A percentile compares a stretch with the other conserved stretches of the same genome.
phyloP scores from a whole-genome alignment of 2,888 invertebrate genomes.

The Archaeoteleia sp. region DNA sequence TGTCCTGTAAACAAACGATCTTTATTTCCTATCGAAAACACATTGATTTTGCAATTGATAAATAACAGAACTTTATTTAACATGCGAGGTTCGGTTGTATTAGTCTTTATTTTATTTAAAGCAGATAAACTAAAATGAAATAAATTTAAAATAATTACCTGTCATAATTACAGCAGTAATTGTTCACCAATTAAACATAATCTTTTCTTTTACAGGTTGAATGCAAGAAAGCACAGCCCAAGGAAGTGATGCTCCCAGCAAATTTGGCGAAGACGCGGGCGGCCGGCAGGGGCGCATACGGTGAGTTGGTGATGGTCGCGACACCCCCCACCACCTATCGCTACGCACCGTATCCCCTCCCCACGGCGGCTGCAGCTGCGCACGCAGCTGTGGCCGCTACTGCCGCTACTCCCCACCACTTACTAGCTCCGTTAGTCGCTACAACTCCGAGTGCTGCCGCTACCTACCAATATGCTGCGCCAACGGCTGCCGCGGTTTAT shows the following conservation, averaged over 20 bases:
- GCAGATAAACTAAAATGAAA: no score
- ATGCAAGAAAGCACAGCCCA: slow-evolving; percentile 99
- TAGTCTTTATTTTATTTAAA: no score
- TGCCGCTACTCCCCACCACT: slow-evolving; percentile 69
- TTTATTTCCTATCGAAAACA: no score
- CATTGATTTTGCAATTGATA: no score
- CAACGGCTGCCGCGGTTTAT: slow-evolving; percentile 75
- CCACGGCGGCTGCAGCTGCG: slow-evolving; percentile 76
- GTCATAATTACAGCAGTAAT: no score
- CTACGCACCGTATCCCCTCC: slow-evolving; percentile 74
- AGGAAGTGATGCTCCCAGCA: slow-evolving; percentile 99
- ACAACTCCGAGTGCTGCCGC: slow-evolving; percentile 66
- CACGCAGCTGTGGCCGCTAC: slow-evolving; percentile 63
- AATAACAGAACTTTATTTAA: no score
- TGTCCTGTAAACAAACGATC: no score
- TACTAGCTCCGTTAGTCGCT: slow-evolving; percentile 70
- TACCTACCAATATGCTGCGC: slow-evolving; percentile 72
- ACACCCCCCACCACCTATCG: slow-evolving; percentile 79
- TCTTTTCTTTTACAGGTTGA: slow-evolving; percentile 88
- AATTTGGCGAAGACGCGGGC: slow-evolving; percentile 96
- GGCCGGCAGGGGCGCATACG: slow-evolving; percentile 96
- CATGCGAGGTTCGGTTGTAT: no score
- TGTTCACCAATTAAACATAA: no score
- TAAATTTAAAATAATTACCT: no score
- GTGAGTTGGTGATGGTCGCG: slow-evolving; percentile 95